Conservation (phyloP, 2,113 vertebrate species). For the Haliaeetus leucogaster region DNA sequence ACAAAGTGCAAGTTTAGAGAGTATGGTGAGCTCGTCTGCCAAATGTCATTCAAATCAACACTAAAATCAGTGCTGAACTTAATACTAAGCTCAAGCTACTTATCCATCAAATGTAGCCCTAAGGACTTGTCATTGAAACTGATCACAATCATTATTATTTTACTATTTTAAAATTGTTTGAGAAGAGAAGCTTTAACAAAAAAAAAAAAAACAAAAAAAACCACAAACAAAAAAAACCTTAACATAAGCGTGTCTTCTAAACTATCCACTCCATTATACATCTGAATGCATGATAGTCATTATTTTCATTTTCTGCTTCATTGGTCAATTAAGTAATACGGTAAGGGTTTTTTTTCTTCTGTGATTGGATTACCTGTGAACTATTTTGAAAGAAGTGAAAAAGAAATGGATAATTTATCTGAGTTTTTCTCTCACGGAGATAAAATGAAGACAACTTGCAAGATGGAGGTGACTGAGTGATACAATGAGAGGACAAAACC, state of each 20-base stretch:
- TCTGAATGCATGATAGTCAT: not conserved
- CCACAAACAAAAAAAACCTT: too few relatives aligned
- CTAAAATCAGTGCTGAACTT: not conserved
- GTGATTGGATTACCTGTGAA: not conserved
- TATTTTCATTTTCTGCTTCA: not conserved
- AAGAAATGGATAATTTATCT: not conserved
- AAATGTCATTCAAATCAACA: not conserved
- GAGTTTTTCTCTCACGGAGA: not conserved
- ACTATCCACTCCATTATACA: not conserved
- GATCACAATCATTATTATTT: not conserved
- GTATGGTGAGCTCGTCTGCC: not conserved
- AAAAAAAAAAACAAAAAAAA: too few relatives aligned
- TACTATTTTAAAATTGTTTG: not conserved
- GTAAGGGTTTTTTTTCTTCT: not conserved
- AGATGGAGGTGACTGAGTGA: not conserved
- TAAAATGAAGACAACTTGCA: not conserved
- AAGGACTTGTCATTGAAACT: not conserved
- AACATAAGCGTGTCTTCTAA: not conserved
- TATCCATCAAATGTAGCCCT: not conserved
- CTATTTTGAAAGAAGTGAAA: not conserved
- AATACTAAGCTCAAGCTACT: not conserved
- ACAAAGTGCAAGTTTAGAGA: not conserved
- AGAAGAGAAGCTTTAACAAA: not conserved
- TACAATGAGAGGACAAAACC: not conserved
- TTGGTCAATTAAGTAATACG: not conserved